These are phyloP conservation scores for Chloroceryle aenea DNA, from an alignment of 2,113 vertebrate species.

Conservation along the genomic window DNA sequence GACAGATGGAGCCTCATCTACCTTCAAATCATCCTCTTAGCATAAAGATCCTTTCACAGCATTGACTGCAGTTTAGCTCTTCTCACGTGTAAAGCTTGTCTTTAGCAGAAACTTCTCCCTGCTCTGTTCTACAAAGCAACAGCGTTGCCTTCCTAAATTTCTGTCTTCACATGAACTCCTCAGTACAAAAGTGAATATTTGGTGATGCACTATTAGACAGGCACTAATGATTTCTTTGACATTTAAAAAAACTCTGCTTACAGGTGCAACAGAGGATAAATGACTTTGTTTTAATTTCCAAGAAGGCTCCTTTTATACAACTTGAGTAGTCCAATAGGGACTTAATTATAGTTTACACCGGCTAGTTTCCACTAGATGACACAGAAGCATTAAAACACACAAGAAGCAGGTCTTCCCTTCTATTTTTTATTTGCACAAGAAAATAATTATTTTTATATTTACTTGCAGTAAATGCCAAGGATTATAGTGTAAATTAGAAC, in stretches of 20 bases:
- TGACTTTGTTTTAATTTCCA: background rate
- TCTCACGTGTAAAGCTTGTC: background rate
- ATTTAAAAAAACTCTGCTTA: background rate
- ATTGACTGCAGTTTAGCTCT: background rate
- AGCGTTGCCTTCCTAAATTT: background rate
- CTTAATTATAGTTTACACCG: background rate
- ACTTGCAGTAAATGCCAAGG: background rate
- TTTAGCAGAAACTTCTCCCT: background rate
- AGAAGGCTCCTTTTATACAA: background rate
- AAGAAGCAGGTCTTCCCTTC: background rate
- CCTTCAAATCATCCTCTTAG: background rate
- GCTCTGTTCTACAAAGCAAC: background rate
- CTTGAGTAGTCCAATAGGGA: background rate
- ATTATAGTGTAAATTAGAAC: background rate
- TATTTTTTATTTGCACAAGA: background rate
- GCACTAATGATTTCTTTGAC: background rate
- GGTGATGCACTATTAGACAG: background rate
- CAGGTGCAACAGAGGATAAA: background rate
- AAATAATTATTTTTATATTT: background rate
- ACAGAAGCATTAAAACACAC: background rate
- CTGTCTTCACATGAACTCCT: background rate
- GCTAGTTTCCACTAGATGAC: background rate
- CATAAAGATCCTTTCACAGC: background rate
- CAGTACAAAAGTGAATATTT: background rate
- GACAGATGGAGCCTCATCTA: background rate